Evolutionary conservation across 2,888 invertebrate genomes (phyloP), one percentile per base, ranked within the genome.

Genomic region (Volucella bombylans): DNA sequence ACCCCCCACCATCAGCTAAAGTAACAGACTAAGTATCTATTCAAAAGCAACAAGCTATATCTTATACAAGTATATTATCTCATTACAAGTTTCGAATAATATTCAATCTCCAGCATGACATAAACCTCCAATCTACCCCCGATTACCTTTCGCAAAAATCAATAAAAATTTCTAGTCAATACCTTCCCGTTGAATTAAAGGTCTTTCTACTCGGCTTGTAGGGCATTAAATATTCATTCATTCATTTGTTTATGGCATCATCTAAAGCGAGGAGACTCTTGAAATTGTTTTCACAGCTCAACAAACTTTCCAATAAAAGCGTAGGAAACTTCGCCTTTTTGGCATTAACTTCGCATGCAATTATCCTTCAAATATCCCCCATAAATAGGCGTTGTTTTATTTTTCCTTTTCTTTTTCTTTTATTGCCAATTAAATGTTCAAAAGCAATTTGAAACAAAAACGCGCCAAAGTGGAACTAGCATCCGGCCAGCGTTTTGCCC

Each of bases 361-460:
- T 59, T 73, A 79, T 41, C 41, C 54, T 67, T 67, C 59, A 69
- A 62, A 57, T 38, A 69, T 49, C 65, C 64, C 23, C 64, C 23
- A 62, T 54, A 61, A 79, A 79, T 54, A 67, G 59, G 54, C 31
- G 23, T 45, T 69, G 43, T 43, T 61, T 47, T 14, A 12, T 11
- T 31, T 31, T 31, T 12, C 12, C 9, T n/a, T 6, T 71, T 57
- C 8, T 47, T 64, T 54, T n/a, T 23, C 23, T 39, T 65, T 71
- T 77, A 71, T 72, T 77, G 61, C 65, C 82, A 82, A 82, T 78
- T 77, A 77, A 82, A 50, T 77, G 59, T 68, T 77, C 50, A 50
- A 78, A 61, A 82, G 67, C 78, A 77, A 82, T 82, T 82, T 72
- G 61, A 77, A 55, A 55, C 43, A 67, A 68, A 74, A 73, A 31